phyloP scores from a whole-genome alignment of 2,888 invertebrate genomes.

The Ashinkailepas kermadecensis region DNA sequence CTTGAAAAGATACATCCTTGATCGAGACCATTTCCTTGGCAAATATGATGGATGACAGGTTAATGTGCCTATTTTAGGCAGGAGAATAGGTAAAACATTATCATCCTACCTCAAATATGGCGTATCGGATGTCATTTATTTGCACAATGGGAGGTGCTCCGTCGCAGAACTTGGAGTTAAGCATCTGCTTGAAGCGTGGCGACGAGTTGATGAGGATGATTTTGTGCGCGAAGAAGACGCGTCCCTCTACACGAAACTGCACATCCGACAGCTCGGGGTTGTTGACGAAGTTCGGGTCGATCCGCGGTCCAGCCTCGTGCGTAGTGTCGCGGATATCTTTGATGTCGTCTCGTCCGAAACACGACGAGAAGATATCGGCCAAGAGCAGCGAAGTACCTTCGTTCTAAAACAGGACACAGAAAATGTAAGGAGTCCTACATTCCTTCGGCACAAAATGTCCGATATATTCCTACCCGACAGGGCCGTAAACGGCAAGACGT shows the following conservation, averaged over 20 bases:
- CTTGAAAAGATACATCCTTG: too few species aligned
- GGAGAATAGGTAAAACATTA: too few species aligned
- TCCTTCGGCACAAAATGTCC: too few species aligned
- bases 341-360: constrained; percentile 78
- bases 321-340: constrained; percentile 58
- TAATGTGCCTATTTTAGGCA: too few species aligned
- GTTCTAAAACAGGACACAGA: constrained; percentile 52
- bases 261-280: constrained; percentile 88
- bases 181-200: constrained; percentile 74
- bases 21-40: too few species aligned
- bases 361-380: constrained; percentile 82
- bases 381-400: constrained; percentile 77
- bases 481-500: too few species aligned
- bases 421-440: too few species aligned
- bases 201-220: constrained; percentile 88
- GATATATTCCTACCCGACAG: too few species aligned
- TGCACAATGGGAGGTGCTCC: constrained; percentile 75
- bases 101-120: constrained; percentile 71
- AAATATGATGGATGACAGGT: too few species aligned
- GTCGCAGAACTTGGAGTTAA: constrained; percentile 64
- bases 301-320: constrained; percentile 56
- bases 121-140: constrained; percentile 85
- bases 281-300: constrained; percentile 88
- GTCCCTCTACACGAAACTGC: constrained; percentile 82
- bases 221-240: constrained; percentile 87